These are phyloP conservation scores for Kryphioiulus occultus DNA, from an alignment of 2,888 invertebrate genomes.

Conservation along the genomic window DNA sequence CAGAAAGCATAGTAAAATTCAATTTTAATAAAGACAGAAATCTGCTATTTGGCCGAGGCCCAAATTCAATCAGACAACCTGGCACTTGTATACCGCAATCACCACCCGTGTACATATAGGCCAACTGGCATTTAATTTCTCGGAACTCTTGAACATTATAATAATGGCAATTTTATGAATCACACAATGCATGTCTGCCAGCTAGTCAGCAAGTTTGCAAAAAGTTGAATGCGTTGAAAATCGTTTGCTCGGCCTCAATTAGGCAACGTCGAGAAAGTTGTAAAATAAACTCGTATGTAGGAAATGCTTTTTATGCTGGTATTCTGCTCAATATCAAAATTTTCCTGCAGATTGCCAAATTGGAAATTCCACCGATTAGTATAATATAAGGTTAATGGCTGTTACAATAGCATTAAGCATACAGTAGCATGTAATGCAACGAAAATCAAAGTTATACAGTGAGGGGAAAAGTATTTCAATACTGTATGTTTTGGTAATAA, in stretches of 20 bases:
- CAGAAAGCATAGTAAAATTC: neutral
- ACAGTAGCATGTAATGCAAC: too few relatives aligned
- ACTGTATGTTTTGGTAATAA: too few relatives aligned
- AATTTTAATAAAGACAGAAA: neutral
- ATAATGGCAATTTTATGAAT: neutral
- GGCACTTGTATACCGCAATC: neutral
- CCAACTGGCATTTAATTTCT: neutral
- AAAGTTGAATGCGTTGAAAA: neutral
- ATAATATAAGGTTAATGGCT: too few relatives aligned
- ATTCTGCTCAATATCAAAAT: too few relatives aligned
- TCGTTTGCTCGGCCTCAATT: neutral
- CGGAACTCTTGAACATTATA: neutral
- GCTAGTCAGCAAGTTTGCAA: conserved; percentile 15
- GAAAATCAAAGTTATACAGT: too few relatives aligned
- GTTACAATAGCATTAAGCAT: too few relatives aligned
- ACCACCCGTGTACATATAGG: neutral
- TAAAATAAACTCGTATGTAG: neutral
- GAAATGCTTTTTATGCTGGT: neutral
- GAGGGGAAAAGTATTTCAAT: too few relatives aligned
- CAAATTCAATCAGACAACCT: conserved; percentile 21
- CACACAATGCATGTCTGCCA: neutral
- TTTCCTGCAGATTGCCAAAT: too few relatives aligned
- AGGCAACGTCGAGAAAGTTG: neutral
- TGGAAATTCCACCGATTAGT: too few relatives aligned
- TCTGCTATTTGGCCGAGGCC: neutral